Conservation (phyloP, 2,888 invertebrate species). For the Strigamia crassipes region DNA sequence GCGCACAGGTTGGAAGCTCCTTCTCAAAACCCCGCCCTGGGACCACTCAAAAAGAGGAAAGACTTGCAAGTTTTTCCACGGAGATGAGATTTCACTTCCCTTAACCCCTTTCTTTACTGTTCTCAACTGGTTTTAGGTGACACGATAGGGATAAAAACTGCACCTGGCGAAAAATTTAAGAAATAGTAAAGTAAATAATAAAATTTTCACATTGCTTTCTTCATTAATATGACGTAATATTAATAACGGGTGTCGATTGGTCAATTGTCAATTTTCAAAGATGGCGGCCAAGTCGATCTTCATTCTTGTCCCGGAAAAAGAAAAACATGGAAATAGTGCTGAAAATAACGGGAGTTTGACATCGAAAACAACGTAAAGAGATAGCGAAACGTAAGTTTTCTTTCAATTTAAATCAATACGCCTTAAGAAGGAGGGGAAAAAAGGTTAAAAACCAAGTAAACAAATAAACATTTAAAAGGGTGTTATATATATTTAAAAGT, state of each 20-base stretch:
- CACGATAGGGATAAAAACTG: not conserved
- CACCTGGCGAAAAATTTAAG: not conserved
- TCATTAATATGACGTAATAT: not conserved
- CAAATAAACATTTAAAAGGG: not conserved
- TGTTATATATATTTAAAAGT: not conserved
- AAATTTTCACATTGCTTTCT: not conserved
- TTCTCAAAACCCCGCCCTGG: not conserved
- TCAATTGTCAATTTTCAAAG: not conserved
- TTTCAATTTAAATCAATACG: not conserved
- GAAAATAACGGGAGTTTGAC: not conserved
- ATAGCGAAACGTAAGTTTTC: not conserved
- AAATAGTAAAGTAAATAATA: not conserved
- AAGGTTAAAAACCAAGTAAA: not conserved
- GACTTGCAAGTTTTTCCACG: slow-evolving; percentile 39
- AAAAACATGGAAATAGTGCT: not conserved
- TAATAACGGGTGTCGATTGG: not conserved
- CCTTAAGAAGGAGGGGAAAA: not conserved
- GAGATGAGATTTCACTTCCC: slow-evolving; percentile 40
- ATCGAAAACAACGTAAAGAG: not conserved
- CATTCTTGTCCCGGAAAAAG: no score
- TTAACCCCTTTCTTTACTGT: slow-evolving; percentile 24
- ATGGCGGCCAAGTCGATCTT: not conserved
- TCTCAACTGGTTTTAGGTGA: not conserved
- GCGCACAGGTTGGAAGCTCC: not conserved
- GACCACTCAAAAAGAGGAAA: slow-evolving; percentile 1